A percentile compares a stretch with the other conserved stretches of the same genome.
These are phyloP conservation scores for Climacteris rufus DNA, from an alignment of 2,113 vertebrate species.

Conservation along the genomic window DNA sequence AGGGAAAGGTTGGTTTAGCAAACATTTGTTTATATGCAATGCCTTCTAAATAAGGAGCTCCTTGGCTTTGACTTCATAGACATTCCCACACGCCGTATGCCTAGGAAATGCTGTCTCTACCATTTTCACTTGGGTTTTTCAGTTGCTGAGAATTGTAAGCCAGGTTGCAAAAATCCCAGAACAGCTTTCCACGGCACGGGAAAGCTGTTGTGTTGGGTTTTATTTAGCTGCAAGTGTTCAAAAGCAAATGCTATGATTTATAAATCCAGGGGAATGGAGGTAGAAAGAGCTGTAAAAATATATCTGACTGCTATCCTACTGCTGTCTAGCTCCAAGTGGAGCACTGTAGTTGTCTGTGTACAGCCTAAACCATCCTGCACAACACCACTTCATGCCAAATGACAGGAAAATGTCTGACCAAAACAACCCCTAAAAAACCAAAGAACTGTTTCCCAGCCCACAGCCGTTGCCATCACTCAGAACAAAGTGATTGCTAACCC, in stretches of 20 bases:
- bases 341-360: accelerated
- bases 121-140: neutral
- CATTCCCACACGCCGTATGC: accelerated
- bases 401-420: neutral
- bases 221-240: neutral
- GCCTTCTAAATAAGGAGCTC: neutral
- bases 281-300: neutral
- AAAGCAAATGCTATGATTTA: neutral
- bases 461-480: neutral
- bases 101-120: neutral
- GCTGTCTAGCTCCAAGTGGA: neutral
- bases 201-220: neutral
- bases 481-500: neutral
- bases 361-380: neutral
- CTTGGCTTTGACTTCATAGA: neutral
- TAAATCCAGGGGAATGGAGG: neutral
- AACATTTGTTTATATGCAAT: neutral
- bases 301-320: neutral
- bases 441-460: neutral
- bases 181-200: neutral
- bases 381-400: neutral
- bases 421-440: neutral
- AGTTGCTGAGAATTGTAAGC: neutral
- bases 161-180: neutral
- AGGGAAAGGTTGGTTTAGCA: neutral